A percentile compares a stretch with the other conserved stretches of the same genome.
phyloP scores from a whole-genome alignment of 2,797 vertebrate species.

The Natrix natrix region DNA sequence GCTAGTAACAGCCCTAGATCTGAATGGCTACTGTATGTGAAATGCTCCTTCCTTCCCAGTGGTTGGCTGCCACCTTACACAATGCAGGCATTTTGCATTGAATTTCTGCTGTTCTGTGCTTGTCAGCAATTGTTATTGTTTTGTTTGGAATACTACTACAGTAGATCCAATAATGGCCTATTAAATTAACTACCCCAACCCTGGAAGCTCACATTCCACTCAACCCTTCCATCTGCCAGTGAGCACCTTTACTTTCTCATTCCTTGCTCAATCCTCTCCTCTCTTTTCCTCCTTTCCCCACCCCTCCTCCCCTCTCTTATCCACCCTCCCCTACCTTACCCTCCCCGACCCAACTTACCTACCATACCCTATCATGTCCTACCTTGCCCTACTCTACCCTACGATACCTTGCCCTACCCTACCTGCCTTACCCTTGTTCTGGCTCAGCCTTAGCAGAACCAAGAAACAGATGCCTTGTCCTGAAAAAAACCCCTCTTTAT shows the following conservation, averaged over 20 bases:
- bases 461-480: too few relatives aligned
- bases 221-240: neutral
- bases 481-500: too few relatives aligned
- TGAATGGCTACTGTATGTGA: neutral
- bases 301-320: neutral
- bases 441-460: too few relatives aligned
- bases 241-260: neutral
- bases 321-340: too few relatives aligned
- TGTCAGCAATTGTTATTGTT: neutral
- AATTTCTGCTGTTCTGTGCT: neutral
- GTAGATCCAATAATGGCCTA: neutral
- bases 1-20: neutral
- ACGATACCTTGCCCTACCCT: too few relatives aligned
- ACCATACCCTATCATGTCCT: too few relatives aligned
- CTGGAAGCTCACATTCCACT: neutral
- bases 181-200: neutral
- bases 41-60: neutral
- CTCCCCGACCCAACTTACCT: rapidly evolving
- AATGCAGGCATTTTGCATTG: neutral
- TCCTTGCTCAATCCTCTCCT: neutral
- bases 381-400: too few relatives aligned
- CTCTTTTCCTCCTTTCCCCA: too few relatives aligned
- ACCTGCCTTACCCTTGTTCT: too few relatives aligned
- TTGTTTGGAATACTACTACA: neutral
- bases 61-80: neutral